phyloP scores from a whole-genome alignment of 2,797 vertebrate genomes.

The Todus mexicanus region DNA sequence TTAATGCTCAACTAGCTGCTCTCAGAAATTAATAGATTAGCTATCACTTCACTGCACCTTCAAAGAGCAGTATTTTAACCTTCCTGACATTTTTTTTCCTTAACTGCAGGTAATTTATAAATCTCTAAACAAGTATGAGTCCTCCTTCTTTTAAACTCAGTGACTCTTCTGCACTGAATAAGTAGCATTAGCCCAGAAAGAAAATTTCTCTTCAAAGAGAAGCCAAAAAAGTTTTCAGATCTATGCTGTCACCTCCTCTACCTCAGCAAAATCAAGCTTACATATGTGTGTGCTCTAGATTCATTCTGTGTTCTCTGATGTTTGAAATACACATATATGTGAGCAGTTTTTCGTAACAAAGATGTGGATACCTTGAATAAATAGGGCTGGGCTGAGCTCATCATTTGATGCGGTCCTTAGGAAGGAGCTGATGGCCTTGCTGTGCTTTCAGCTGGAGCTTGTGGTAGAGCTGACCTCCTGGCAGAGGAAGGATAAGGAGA shows the following conservation, averaged over 20 bases:
- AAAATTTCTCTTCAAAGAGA: conserved; percentile 15
- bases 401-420: neutral
- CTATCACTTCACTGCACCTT: neutral
- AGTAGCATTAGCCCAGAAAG: neutral
- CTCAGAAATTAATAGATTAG: conserved; percentile 4
- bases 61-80: conserved; percentile 21
- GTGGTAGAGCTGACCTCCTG: neutral
- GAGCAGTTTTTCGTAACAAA: neutral
- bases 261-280: neutral
- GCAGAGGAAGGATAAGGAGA: neutral
- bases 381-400: neutral
- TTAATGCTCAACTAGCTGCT: neutral
- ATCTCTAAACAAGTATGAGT: conserved; percentile 39
- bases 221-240: neutral
- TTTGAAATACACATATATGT: neutral
- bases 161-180: conserved; percentile 3
- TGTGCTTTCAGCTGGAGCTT: neutral
- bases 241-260: neutral
- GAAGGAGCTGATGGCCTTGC: neutral
- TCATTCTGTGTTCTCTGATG: neutral
- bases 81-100: neutral
- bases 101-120: conserved; percentile 17
- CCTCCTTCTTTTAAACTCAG: conserved; percentile 18
- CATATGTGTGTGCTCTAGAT: neutral
- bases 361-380: rapidly evolving